These are phyloP conservation scores for Desmodus rotundus DNA, from an alignment of 2,113 vertebrate species.

Conservation along the genomic window DNA sequence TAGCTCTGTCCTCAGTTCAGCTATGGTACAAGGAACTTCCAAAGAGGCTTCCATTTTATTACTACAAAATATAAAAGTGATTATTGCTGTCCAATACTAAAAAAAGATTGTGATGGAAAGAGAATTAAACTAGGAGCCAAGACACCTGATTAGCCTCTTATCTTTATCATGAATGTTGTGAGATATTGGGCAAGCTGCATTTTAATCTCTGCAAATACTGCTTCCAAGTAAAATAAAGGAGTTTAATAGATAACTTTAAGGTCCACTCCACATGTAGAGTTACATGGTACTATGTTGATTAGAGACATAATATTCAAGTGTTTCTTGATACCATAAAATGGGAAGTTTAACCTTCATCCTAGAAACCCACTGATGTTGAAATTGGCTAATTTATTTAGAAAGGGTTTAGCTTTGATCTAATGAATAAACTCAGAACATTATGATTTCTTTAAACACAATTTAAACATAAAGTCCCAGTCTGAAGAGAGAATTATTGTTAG, in stretches of 20 bases:
- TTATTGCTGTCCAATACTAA: neutral
- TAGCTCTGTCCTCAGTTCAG: neutral
- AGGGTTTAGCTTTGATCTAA: constrained; percentile 52
- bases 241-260: neutral
- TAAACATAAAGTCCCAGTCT: constrained; percentile 54
- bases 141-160: neutral
- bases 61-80: neutral
- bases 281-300: constrained; percentile 17
- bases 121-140: neutral
- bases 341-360: constrained; percentile 21
- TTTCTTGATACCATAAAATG: constrained; percentile 57
- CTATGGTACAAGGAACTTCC: neutral
- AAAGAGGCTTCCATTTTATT: neutral
- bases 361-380: constrained; percentile 56
- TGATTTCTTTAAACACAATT: constrained; percentile 44
- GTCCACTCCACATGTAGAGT: neutral
- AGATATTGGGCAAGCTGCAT: neutral
- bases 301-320: constrained; percentile 45
- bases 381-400: constrained; percentile 53
- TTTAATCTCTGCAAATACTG: neutral
- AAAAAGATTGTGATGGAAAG: neutral
- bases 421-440: constrained; percentile 14
- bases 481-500: neutral
- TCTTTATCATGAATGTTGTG: constrained; percentile 23
- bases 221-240: neutral